phyloP scores from a whole-genome alignment of 2,888 invertebrate genomes.

The Hetaerina titia region DNA sequence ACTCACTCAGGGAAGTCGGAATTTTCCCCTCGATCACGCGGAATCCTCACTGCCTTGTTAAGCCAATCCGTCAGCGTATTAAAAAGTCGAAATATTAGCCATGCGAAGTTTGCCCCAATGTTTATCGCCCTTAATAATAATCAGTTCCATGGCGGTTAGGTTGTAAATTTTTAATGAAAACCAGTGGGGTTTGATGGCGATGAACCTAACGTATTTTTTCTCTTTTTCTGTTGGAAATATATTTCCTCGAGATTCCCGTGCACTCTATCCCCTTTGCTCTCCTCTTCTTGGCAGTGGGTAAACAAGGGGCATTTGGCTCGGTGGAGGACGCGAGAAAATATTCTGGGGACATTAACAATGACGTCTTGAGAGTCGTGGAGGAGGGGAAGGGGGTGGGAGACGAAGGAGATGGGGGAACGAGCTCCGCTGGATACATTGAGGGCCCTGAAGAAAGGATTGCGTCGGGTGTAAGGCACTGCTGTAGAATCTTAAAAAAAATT shows the following conservation, averaged over 20 bases:
- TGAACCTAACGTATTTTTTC: not conserved
- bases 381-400: not conserved
- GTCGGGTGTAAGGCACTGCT: not conserved
- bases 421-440: conserved; percentile 7
- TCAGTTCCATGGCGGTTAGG: not conserved
- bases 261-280: not conserved
- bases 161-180: not conserved
- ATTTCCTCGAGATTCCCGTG: not conserved
- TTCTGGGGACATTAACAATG: not conserved
- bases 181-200: not conserved
- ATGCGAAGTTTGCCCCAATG: not conserved
- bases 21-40: no score
- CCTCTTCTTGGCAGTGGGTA: not conserved
- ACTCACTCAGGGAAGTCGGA: no score
- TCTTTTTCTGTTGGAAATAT: not conserved
- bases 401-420: not conserved
- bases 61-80: no score
- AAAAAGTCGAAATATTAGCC: not conserved
- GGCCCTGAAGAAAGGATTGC: not conserved
- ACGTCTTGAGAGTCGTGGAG: not conserved
- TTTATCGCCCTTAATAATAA: not conserved
- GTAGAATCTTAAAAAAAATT: not conserved
- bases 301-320: conserved; percentile 26
- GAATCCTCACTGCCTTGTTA: no score
- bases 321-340: not conserved